Evolutionary conservation across 1,140 invertebrate genomes (phyloP), one percentile per base, ranked within the genome.

Genomic region (Thaumatotibia leucotreta): DNA sequence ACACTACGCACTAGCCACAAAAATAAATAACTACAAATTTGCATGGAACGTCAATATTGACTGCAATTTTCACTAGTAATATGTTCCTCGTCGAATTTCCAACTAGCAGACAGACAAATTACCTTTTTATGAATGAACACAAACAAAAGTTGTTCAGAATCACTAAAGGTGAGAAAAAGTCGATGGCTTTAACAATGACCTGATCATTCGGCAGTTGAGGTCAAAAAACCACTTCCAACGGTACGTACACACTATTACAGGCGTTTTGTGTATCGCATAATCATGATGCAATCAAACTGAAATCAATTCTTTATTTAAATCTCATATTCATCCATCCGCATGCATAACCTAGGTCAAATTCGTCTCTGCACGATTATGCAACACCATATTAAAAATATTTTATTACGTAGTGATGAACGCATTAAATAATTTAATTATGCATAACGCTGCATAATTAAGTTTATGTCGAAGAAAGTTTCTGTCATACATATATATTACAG

Each of bases 341-440:
- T 58, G 52, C 52, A 58, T 58, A 58, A 58, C 52, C 52, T 29
- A 58, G 52, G 11, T 31, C 52, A 58, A 29, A 27, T 27, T 27
- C 29, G 24, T 58, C 52, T 58, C 6, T 24, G 2, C 14, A 29
- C 6, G 5, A 29, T 58, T 58, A 29, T 17, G 14, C 29, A 58
- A 58, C 11, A 31, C 23, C 14, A 58, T 27, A 11, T 58, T n/a
- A 58, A 58, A 58, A 29, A n/a, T 10, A 1, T 54, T 29, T 58
- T 58, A 58, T 58, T 58, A 29, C 52, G 14, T 24, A 27, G n/a
- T 27, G 27, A 58, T 58, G 11, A 24, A 58, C n/a, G 14, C n/a
- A 14, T 54, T 39, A 27, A 58, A 58, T 58, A 4, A 27, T 14
- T 58, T 58, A 14, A 58, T 29, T 58, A 58, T 58, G 52, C 24